phyloP scores from a whole-genome alignment of 2,113 vertebrate genomes.

The Cyprinodon brontotheroides region DNA sequence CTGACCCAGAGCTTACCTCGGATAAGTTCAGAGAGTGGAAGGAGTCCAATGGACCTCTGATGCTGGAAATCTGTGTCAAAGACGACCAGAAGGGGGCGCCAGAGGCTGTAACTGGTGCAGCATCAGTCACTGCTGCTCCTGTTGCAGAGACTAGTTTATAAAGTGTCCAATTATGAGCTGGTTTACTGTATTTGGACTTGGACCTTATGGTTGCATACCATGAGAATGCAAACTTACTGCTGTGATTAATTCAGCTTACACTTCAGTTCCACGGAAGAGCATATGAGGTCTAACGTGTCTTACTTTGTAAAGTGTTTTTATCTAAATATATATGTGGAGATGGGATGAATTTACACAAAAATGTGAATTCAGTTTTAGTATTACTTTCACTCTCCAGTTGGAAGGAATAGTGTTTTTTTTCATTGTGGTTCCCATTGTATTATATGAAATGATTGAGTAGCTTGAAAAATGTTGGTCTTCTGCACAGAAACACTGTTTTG shows the following conservation, averaged over 20 bases:
- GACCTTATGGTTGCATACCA: background rate
- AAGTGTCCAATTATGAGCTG: conserved; percentile 16
- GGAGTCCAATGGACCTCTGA: conserved; percentile 83
- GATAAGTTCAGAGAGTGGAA: conserved; percentile 91
- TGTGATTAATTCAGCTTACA: conserved; percentile 25
- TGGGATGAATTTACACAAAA: conserved; percentile 32
- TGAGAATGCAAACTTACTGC: conserved; percentile 17
- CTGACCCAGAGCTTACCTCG: conserved; percentile 84
- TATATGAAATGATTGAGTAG: conserved; percentile 16
- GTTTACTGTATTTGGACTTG: conserved; percentile 17
- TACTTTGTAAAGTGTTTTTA: conserved; percentile 41
- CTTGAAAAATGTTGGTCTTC: conserved; percentile 27
- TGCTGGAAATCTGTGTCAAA: conserved; percentile 86
- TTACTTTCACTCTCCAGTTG: conserved; percentile 49
- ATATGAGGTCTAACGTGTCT: conserved; percentile 34
- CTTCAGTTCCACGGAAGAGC: conserved; percentile 20
- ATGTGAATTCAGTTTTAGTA: conserved; percentile 63
- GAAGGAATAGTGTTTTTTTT: conserved; percentile 46
- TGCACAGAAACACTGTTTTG: conserved; percentile 36
- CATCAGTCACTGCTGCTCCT: conserved; percentile 38
- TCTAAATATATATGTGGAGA: background rate
- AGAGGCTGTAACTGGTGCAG: conserved; percentile 52
- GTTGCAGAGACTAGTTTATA: conserved; percentile 76
- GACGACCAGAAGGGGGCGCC: too few relatives aligned
- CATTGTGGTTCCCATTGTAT: conserved; percentile 22